A percentile compares a stretch with the other conserved stretches of the same genome.
Conservation (phyloP, 2,797 vertebrate genomes). For the Furcifer pardalis region DNA sequence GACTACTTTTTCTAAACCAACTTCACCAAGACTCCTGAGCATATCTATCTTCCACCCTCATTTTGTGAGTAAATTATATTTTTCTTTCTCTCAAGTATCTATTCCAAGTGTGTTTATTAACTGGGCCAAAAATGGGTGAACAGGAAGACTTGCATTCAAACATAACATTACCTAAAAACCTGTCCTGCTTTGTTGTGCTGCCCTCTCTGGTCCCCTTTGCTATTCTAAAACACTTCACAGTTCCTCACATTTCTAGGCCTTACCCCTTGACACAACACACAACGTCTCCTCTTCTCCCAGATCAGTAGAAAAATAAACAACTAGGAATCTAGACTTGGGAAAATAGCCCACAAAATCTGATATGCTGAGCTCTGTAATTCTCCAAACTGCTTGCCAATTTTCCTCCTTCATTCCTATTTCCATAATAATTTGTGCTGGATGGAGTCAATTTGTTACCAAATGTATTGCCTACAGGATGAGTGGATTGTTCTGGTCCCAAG, state of each 20-base stretch:
- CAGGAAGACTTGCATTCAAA: too few relatives aligned
- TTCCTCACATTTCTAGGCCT: background rate
- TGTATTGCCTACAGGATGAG: background rate
- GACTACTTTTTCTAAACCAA: too few relatives aligned
- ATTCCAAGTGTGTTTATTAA: too few relatives aligned
- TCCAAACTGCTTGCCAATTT: background rate
- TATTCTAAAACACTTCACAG: background rate
- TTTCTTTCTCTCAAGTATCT: too few relatives aligned
- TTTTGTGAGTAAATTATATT: too few relatives aligned
- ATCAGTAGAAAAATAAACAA: background rate
- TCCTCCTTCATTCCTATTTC: background rate
- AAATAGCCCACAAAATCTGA: rapidly evolving
- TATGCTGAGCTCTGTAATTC: background rate
- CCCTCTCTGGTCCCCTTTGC: background rate
- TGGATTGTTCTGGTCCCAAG: background rate
- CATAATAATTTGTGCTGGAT: background rate
- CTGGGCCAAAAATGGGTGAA: too few relatives aligned
- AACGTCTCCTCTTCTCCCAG: background rate
- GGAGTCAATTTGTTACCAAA: background rate
- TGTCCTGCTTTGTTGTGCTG: too few relatives aligned
- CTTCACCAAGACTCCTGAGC: too few relatives aligned
- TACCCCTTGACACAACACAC: too few relatives aligned
- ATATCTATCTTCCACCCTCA: too few relatives aligned
- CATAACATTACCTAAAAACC: too few relatives aligned
- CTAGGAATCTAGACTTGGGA: background rate